These are phyloP conservation scores for Felis chaus DNA, from an alignment of 2,113 vertebrate genomes.

Conservation along the genomic window DNA sequence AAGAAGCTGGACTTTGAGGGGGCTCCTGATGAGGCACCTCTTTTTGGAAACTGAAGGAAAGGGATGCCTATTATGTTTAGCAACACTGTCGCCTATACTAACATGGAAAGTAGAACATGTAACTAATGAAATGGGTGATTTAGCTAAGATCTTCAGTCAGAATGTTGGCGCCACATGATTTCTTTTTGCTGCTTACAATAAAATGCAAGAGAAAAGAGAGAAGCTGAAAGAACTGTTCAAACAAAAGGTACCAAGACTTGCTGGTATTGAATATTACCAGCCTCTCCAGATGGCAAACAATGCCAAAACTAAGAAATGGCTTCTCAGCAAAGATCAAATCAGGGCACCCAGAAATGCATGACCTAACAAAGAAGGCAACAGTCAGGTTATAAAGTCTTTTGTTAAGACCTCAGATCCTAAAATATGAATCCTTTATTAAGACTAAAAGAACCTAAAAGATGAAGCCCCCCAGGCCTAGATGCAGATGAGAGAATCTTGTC, in stretches of 20 bases:
- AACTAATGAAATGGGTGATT: background rate
- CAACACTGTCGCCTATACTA: background rate
- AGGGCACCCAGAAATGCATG: background rate
- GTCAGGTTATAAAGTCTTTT: background rate
- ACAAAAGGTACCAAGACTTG: background rate
- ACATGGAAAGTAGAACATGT: background rate
- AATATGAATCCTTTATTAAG: background rate
- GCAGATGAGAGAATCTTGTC: background rate
- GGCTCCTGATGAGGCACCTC: background rate
- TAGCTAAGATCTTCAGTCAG: background rate
- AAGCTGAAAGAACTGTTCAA: background rate
- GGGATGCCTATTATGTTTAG: background rate
- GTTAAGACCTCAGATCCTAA: background rate
- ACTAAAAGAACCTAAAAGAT: background rate
- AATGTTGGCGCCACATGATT: background rate
- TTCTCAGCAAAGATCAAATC: background rate
- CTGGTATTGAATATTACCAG: background rate
- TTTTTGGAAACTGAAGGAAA: background rate
- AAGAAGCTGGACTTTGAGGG: background rate
- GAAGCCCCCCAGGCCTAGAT: background rate
- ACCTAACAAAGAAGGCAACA: background rate
- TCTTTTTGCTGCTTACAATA: background rate
- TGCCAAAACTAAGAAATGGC: background rate
- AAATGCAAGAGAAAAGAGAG: slow-evolving; percentile 2
- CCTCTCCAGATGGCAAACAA: background rate